Evolutionary conservation across 2,113 vertebrate genomes (phyloP).

Genomic region (Calypte anna): DNA sequence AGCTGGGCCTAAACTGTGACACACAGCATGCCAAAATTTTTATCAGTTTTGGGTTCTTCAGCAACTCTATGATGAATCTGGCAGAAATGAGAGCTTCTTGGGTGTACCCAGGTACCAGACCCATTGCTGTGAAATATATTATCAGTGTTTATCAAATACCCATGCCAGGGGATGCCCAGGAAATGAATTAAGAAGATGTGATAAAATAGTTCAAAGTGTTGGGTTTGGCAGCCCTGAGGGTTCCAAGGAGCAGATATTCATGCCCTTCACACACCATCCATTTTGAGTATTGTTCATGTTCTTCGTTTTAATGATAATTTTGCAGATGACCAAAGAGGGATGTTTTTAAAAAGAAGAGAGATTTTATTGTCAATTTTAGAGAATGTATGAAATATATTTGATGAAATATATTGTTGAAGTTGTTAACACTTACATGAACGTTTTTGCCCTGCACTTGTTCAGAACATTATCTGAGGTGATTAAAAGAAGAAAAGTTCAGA

Average conservation of each 20-base stretch:
- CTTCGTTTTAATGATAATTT: background rate
- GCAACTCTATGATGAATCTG: accelerated
- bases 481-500: background rate
- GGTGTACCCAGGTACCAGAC: too few relatives aligned
- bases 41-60: background rate
- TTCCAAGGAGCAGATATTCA: background rate
- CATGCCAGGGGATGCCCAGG: background rate
- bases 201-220: background rate
- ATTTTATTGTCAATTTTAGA: background rate
- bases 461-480: background rate
- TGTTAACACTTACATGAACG: background rate
- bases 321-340: background rate
- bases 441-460: background rate
- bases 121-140: background rate
- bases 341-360: background rate
- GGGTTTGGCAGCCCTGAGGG: background rate
- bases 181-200: background rate
- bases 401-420: background rate
- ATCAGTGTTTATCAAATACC: background rate
- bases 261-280: background rate
- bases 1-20: too few relatives aligned
- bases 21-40: background rate
- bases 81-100: background rate
- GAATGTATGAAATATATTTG: background rate
- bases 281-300: background rate